Base-by-base conservation (phyloP, 2,113 vertebrate genomes). In the Eulemur macaco region DNA sequence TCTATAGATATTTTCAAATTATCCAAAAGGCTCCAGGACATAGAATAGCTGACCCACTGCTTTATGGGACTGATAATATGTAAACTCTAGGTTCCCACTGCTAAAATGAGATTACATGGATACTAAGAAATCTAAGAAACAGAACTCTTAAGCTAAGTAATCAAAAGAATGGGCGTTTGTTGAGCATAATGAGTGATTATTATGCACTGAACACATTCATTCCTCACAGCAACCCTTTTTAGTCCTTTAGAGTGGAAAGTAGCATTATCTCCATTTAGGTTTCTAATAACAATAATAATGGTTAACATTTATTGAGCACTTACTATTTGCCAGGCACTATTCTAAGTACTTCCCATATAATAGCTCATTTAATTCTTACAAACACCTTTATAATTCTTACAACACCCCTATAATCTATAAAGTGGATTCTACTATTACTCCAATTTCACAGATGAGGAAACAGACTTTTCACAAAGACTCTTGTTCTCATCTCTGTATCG, bases 351-450 rank as follows among this genome's bases (percentile, higher is more conserved):
- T 87, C 31, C 85, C 14, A 23, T n/a, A n/a, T 3, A 86, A 52
- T 18, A 86, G 60, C 60, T 73, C n/a, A 83, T 77, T 68, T 64
- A 83, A 86, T 89, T 86, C 73, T 91, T 89, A 71, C 25, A 77
- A 71, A 31, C 20, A 50, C 2, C 25, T 81, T n/a, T 77, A 20
- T 39, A 74, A 86, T 86, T 86, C 71, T 93, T 91, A 58, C 21
- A 68, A 31, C 13, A 50, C 4, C 17, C 73, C 42, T 68, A 31
- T 45, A 47, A 76, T 47, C 73, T 47, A 76, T 86, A 45, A 81
- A 76, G 27, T 31, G 13, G 60, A 23, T 91, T 91, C 52, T 90
- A 42, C 4, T 68, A 45, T 95, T 58, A 74, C 2, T 4, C 13
- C 25, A 69, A 21, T 82, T 78, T 71, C 50, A 73, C 47, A 95